phyloP scores from a whole-genome alignment of 2,888 invertebrate species.

The Sycophila texana region DNA sequence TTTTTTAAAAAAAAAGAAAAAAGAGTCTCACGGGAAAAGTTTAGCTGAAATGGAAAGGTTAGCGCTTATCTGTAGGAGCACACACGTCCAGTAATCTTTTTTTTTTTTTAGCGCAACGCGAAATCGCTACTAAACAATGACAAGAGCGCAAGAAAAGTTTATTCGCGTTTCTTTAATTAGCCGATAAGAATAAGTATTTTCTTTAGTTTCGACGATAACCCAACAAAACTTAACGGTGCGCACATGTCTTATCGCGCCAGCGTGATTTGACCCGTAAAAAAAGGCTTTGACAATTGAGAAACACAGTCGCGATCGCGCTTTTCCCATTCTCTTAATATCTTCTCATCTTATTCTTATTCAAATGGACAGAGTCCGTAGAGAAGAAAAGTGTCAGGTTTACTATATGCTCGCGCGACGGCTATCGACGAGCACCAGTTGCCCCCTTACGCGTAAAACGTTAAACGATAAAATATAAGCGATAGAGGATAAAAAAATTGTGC shows the following conservation, averaged over 20 bases:
- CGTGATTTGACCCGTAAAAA: slow-evolving; percentile 9
- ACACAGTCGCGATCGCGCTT: not conserved
- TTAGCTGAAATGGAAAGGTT: too few species aligned
- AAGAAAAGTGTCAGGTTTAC: too few species aligned
- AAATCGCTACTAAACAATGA: slow-evolving; percentile 42
- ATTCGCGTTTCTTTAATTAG: slow-evolving; percentile 45
- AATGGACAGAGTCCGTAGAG: not conserved
- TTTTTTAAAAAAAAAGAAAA: too few species aligned
- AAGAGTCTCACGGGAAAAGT: too few species aligned
- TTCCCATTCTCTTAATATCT: not conserved
- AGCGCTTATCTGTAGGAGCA: not conserved
- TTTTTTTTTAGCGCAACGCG: slow-evolving; percentile 11
- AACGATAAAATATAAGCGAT: too few species aligned
- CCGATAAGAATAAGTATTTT: slow-evolving; percentile 50
- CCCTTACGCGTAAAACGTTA: too few species aligned
- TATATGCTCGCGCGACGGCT: too few species aligned
- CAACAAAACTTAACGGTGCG: slow-evolving; percentile 40
- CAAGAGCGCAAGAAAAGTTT: slow-evolving; percentile 33
- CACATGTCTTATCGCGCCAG: slow-evolving; percentile 36
- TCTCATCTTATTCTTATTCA: not conserved
- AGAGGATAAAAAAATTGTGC: too few species aligned
- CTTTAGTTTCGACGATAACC: slow-evolving; percentile 35
- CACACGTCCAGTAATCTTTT: slow-evolving; percentile 22
- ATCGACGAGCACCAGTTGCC: too few species aligned
- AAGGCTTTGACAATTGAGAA: slow-evolving; percentile 26